A percentile compares a stretch with the other conserved stretches of the same genome.
Conservation (phyloP, 2,888 invertebrate genomes). For the Bugulina stolonifera region DNA sequence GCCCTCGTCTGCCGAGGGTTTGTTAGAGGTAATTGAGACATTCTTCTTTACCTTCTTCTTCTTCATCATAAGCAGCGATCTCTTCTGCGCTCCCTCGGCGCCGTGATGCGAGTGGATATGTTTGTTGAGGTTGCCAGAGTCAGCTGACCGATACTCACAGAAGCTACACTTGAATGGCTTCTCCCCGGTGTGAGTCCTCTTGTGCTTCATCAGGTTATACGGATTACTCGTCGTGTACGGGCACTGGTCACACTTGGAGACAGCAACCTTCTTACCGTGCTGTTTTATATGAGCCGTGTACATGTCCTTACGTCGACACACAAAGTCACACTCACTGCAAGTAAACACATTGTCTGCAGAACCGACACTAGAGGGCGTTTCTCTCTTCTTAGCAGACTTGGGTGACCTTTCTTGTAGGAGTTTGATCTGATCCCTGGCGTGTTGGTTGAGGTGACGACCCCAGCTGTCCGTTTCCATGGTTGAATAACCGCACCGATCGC, state of each 20-base stretch:
- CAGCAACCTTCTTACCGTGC: not conserved
- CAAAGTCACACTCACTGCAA: slow-evolving; percentile 24
- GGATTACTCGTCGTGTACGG: slow-evolving; percentile 21
- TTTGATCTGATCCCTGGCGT: slow-evolving; percentile 13
- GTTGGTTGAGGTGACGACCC: slow-evolving; percentile 13
- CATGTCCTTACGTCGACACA: slow-evolving; percentile 20
- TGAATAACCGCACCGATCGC: not conserved
- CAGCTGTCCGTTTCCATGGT: not conserved
- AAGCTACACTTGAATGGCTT: slow-evolving; percentile 23
- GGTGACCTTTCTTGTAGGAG: slow-evolving; percentile 9
- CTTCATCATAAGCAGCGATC: not conserved
- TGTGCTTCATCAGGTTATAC: slow-evolving; percentile 23
- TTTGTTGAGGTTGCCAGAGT: slow-evolving; percentile 22
- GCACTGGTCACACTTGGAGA: slow-evolving; percentile 21
- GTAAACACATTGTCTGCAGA: not conserved
- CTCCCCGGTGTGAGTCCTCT: slow-evolving; percentile 14
- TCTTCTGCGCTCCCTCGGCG: not conserved
- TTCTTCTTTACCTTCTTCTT: slow-evolving; percentile 1
- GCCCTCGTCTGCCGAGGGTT: not conserved
- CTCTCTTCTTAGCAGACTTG: not conserved
- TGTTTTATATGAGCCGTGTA: slow-evolving; percentile 22
- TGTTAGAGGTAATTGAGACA: not conserved
- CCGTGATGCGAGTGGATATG: slow-evolving; percentile 23
- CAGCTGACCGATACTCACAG: slow-evolving; percentile 11
- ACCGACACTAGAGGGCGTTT: not conserved